Conservation (phyloP, 2,797 vertebrate genomes). For the Paguma larvata region DNA sequence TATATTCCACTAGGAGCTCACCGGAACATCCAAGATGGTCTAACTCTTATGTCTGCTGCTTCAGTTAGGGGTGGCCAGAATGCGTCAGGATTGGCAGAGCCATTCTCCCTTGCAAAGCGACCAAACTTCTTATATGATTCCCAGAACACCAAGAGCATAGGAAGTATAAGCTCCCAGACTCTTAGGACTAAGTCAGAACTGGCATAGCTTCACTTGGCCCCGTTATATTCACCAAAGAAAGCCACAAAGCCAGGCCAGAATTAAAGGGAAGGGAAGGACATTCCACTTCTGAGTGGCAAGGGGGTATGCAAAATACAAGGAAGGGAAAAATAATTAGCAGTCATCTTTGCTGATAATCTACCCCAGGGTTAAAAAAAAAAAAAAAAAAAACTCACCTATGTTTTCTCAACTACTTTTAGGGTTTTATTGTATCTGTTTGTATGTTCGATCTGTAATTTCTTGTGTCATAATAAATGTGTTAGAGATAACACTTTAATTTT, state of each 20-base stretch:
- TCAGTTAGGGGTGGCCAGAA: background rate
- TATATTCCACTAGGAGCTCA: background rate
- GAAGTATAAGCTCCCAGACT: background rate
- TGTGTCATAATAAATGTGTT: background rate
- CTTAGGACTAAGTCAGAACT: background rate
- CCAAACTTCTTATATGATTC: background rate
- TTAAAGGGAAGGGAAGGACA: background rate
- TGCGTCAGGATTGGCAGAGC: background rate
- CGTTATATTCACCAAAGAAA: background rate
- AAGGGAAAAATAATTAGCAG: background rate
- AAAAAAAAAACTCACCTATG: background rate
- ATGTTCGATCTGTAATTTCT: background rate
- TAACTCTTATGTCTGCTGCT: background rate
- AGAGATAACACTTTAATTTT: background rate
- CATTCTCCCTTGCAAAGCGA: background rate
- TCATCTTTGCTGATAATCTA: background rate
- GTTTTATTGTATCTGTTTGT: background rate
- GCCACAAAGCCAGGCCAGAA: background rate
- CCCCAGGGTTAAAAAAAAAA: background rate
- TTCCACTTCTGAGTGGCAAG: background rate
- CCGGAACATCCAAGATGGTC: background rate
- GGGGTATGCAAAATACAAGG: background rate
- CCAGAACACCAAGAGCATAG: background rate
- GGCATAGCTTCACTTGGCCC: background rate
- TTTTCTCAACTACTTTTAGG: background rate